Evolutionary conservation across 2,113 vertebrate species (phyloP).

Genomic region (Cephalopterus ornatus): DNA sequence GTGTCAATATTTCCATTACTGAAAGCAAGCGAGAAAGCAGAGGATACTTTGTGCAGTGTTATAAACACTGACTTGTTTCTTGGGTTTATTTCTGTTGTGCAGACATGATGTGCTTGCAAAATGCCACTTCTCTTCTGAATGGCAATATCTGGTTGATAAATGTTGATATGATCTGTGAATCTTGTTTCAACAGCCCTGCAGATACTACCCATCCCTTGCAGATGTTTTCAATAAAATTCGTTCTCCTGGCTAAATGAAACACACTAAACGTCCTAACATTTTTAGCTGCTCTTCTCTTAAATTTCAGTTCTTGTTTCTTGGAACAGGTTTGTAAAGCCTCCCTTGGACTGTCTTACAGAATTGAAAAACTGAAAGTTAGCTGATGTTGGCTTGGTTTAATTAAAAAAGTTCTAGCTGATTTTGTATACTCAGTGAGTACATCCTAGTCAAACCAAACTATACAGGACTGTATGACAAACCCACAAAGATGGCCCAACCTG

Average conservation of each 20-base stretch:
- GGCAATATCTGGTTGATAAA: background rate
- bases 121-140: background rate
- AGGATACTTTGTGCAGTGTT: background rate
- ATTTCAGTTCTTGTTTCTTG: background rate
- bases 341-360: background rate
- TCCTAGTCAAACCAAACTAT: background rate
- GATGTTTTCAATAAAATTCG: background rate
- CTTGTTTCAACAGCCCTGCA: background rate
- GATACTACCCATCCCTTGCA: background rate
- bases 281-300: background rate
- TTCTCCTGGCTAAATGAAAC: background rate
- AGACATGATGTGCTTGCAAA: background rate
- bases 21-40: background rate
- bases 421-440: background rate
- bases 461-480: background rate
- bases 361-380: background rate
- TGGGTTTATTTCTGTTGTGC: background rate
- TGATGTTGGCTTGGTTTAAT: background rate
- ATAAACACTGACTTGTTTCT: background rate
- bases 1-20: background rate
- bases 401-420: background rate
- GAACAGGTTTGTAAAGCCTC: background rate
- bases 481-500: background rate
- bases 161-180: background rate
- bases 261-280: background rate